A percentile compares a stretch with the other conserved stretches of the same genome.
Conservation (phyloP, 2,888 invertebrate genomes). For the Linnaemya vulpina region DNA sequence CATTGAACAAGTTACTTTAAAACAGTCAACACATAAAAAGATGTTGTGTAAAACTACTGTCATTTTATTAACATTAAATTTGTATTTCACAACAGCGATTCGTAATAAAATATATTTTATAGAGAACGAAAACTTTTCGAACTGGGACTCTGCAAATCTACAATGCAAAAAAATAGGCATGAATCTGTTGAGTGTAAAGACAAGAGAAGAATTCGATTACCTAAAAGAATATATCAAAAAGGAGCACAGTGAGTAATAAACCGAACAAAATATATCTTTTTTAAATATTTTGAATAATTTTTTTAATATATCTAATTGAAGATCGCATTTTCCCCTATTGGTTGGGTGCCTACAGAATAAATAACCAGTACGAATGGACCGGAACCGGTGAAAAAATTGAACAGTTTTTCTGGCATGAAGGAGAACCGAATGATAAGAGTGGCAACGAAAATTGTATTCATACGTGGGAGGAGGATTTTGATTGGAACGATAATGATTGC, state of each 20-base stretch:
- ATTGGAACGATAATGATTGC: conserved; percentile 63
- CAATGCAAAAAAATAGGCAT: too few species aligned
- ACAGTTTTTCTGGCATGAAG: conserved; percentile 38
- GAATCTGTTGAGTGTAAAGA: too few species aligned
- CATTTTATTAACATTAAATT: not conserved
- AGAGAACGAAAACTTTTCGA: too few species aligned
- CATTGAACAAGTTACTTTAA: not conserved
- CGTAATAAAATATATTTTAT: too few species aligned
- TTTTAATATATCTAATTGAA: not conserved
- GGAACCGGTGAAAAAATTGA: conserved; percentile 9
- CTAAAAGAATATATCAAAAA: too few species aligned
- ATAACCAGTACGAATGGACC: conserved; percentile 23
- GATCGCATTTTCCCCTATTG: conserved; percentile 22
- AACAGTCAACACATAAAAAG: not conserved
- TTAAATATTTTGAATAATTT: too few species aligned
- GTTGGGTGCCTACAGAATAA: conserved; percentile 39
- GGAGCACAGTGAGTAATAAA: too few species aligned
- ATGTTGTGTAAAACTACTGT: conserved; percentile 1
- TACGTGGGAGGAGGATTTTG: conserved; percentile 47
- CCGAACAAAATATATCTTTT: too few species aligned
- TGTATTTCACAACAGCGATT: not conserved
- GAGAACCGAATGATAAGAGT: conserved; percentile 44
- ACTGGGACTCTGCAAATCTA: too few species aligned
- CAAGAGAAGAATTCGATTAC: too few species aligned
- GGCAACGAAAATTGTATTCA: conserved; percentile 43